Evolutionary conservation across 2,797 vertebrate species (phyloP).

Genomic region (Smutsia gigantea): DNA sequence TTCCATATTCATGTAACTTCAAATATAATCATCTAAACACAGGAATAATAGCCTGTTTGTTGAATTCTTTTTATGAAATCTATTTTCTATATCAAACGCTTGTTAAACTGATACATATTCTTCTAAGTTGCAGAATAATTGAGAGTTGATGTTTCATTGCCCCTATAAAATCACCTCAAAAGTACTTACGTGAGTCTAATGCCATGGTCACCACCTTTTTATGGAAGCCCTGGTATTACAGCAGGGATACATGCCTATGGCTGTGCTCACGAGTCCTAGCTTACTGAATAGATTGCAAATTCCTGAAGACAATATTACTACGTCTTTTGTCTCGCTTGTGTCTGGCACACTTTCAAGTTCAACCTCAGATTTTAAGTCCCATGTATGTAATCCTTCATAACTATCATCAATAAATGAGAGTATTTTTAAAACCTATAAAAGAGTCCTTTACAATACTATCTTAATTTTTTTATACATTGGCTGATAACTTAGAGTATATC

Average conservation of each 20-base stretch:
- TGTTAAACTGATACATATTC: not conserved
- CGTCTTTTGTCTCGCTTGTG: not conserved
- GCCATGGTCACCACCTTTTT: not conserved
- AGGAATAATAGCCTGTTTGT: not conserved
- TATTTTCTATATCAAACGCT: not conserved
- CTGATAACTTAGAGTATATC: not conserved
- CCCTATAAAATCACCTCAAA: not conserved
- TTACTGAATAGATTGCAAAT: not conserved
- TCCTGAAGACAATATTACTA: not conserved
- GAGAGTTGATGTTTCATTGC: not conserved
- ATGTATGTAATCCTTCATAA: not conserved
- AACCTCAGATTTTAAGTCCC: not conserved
- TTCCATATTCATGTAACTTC: not conserved
- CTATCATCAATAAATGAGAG: not conserved
- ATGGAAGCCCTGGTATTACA: not conserved
- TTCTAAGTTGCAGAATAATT: not conserved
- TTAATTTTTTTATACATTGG: not conserved
- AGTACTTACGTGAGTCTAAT: not conserved
- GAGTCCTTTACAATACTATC: not conserved
- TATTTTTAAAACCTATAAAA: conserved; percentile 9
- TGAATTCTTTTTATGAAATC: conserved; percentile 15
- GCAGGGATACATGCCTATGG: not conserved
- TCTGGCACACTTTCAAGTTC: conserved; percentile 27
- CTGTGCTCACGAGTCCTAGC: not conserved
- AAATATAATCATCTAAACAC: not conserved